Evolutionary conservation across 2,797 vertebrate species (phyloP).

Genomic region (Rhinella marina): DNA sequence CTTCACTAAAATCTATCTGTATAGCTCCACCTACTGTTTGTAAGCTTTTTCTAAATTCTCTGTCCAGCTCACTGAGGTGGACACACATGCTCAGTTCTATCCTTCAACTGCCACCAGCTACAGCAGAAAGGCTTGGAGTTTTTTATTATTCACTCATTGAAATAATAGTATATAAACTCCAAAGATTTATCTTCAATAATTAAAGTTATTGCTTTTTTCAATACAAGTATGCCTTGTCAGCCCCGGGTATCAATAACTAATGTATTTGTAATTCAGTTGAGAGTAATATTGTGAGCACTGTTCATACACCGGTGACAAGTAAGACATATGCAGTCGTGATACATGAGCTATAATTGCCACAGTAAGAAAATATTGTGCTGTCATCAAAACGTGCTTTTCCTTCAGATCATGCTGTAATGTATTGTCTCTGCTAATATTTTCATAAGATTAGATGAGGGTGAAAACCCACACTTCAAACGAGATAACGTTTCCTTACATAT

Average conservation of each 20-base stretch:
- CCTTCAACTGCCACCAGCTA: too few species aligned
- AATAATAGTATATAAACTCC: not conserved
- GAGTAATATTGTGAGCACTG: not conserved
- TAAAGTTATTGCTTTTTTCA: not conserved
- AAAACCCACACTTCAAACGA: constrained; percentile 55
- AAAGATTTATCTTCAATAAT: not conserved
- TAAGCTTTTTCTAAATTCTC: too few species aligned
- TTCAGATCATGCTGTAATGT: constrained; percentile 47
- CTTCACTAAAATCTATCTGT: too few species aligned
- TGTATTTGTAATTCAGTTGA: constrained; percentile 5
- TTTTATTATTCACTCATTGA: not conserved
- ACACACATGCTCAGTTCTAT: too few species aligned
- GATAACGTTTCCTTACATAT: constrained; percentile 57
- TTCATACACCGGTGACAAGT: constrained; percentile 18
- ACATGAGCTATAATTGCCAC: constrained; percentile 22
- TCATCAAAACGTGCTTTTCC: constrained; percentile 49
- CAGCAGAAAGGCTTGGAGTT: too few species aligned
- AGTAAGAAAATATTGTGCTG: constrained; percentile 53
- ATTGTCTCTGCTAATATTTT: constrained; percentile 63
- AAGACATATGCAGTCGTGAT: constrained; percentile 25
- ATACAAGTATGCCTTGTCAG: not conserved
- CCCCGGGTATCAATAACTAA: constrained; percentile 12
- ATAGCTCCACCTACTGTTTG: too few species aligned
- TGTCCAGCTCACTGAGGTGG: too few species aligned
- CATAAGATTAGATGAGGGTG: constrained; percentile 51